phyloP scores from a whole-genome alignment of 2,888 invertebrate genomes.

The Cylindroiulus punctatus region DNA sequence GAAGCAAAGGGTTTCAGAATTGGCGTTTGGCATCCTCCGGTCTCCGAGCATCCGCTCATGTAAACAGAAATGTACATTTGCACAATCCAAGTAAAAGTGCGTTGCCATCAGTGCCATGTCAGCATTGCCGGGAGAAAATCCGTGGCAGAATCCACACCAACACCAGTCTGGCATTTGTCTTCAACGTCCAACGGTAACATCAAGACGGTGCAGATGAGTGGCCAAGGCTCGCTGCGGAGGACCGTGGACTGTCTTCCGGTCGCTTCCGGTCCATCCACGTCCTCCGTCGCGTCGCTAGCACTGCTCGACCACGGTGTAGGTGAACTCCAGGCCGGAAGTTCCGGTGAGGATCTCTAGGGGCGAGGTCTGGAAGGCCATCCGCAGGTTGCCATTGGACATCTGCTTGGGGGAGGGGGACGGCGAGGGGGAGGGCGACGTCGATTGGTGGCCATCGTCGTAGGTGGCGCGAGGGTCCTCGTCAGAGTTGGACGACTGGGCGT shows the following conservation, averaged over 20 bases:
- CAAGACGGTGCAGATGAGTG: neutral
- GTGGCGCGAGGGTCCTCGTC: slow-evolving; percentile 51
- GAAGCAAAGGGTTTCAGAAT: no score
- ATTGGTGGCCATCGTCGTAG: slow-evolving; percentile 14
- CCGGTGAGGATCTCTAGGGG: slow-evolving; percentile 56
- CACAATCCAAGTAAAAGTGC: no score
- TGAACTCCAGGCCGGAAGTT: slow-evolving; percentile 51
- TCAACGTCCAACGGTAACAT: no score
- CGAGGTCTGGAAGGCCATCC: slow-evolving; percentile 47
- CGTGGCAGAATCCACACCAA: no score
- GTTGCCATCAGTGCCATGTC: no score
- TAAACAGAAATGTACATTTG: no score
- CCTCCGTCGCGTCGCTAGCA: slow-evolving; percentile 53
- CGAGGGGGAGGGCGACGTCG: slow-evolving; percentile 9
- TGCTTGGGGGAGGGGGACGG: slow-evolving; percentile 47
- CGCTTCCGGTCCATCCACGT: neutral
- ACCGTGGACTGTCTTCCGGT: neutral
- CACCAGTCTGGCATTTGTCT: no score
- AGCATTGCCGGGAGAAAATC: no score
- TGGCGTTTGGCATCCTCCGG: no score
- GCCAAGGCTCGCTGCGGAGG: neutral
- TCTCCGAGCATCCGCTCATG: no score
- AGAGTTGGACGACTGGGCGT: slow-evolving; percentile 51
- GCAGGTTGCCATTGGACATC: slow-evolving; percentile 49
- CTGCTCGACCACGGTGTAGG: slow-evolving; percentile 54